Evolutionary conservation across 2,888 invertebrate genomes (phyloP).

Genomic region (Theristus sp.): DNA sequence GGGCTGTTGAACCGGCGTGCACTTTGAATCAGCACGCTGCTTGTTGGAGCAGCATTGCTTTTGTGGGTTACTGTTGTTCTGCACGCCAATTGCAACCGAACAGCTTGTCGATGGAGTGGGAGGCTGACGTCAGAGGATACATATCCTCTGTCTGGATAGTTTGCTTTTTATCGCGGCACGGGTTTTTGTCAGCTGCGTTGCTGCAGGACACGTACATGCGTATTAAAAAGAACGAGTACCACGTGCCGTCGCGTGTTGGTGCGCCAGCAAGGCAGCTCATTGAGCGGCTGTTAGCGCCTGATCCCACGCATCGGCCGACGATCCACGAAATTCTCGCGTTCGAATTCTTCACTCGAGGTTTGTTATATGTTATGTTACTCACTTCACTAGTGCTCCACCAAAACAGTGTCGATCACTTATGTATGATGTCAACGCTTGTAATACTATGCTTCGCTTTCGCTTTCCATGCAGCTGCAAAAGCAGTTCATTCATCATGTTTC

Average conservation of each 20-base stretch:
- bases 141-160: too few relatives aligned
- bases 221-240: conserved; percentile 86
- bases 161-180: too few relatives aligned
- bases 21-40: not conserved
- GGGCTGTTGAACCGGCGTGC: not conserved
- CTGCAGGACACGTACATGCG: conserved; percentile 69
- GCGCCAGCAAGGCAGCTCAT: conserved; percentile 30
- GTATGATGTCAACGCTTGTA: too few relatives aligned
- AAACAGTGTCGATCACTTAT: too few relatives aligned
- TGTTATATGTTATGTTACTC: not conserved
- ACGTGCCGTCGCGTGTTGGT: conserved; percentile 35
- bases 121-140: too few relatives aligned
- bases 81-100: too few relatives aligned
- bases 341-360: conserved; percentile 15
- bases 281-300: conserved; percentile 32
- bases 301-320: conserved; percentile 35
- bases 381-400: too few relatives aligned
- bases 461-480: too few relatives aligned
- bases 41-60: not conserved
- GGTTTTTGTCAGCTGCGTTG: too few relatives aligned
- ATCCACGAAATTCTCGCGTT: conserved; percentile 30
- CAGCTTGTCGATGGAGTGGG: too few relatives aligned
- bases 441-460: too few relatives aligned
- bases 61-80: not conserved
- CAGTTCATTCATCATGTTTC: too few relatives aligned